Evolutionary conservation across 1,140 invertebrate species (phyloP), one percentile per base, ranked within the genome.

Genomic region (Goniozus legneri): DNA sequence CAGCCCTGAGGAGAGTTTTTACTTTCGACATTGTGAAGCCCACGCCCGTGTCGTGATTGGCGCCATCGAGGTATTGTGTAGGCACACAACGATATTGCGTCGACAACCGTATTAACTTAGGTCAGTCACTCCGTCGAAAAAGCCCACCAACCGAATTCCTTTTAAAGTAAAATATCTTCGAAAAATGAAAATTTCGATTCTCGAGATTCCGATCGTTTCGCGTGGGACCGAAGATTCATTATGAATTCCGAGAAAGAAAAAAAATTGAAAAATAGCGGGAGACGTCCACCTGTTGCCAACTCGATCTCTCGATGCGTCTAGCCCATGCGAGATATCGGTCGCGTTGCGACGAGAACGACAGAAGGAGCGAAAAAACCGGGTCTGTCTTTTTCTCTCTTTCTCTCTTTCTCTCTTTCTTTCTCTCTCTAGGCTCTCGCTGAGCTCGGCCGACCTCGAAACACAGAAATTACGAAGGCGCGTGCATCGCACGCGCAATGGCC

Each of bases 321-420:
- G 47, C 47, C 47, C 41, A n/a, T 47, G 15, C 37, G 14, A 32
- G 40, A 52, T 43, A 47, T 58, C 52, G 47, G 38, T 48, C 44
- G 20, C 30, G 40, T 54, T 43, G 12, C 39, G 31, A n/a, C n/a
- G n/a, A n/a, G n/a, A n/a, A n/a, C n/a, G n/a, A n/a, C n/a, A n/a
- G n/a, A n/a, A n/a, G n/a, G n/a, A n/a, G n/a, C n/a, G n/a, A n/a
- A n/a, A 27, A 60, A 60, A 60, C 57, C 57, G 52, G 57, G 57
- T 60, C 57, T 58, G n/a, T 51, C 52, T n/a, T n/a, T n/a, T 57
- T 58, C 55, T 59, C 56, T 55, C n/a, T n/a, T n/a, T n/a, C n/a
- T n/a, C n/a, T n/a, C n/a, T n/a, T n/a, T n/a, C n/a, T n/a, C n/a
- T n/a, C n/a, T n/a, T n/a, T n/a, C n/a, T n/a, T n/a, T n/a, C n/a